Evolutionary conservation across 2,888 invertebrate genomes (phyloP).

Genomic region (Boloria euphrosyne): DNA sequence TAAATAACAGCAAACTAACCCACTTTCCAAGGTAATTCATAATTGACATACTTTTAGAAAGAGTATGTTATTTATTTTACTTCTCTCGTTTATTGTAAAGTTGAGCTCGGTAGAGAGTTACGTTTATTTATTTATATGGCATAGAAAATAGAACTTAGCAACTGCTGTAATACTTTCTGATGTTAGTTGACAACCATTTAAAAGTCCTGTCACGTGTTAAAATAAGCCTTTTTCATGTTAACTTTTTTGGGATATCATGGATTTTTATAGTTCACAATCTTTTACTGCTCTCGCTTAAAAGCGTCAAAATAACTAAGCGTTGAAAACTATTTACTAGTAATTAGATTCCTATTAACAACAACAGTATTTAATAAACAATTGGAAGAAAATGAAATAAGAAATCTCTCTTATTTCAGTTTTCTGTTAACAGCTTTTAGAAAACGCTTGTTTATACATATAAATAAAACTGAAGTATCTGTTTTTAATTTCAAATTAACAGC

Average conservation of each 20-base stretch:
- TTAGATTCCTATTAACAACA: too few relatives aligned
- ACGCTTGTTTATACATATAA: too few relatives aligned
- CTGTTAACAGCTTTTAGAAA: too few relatives aligned
- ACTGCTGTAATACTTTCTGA: background rate
- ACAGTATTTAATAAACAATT: too few relatives aligned
- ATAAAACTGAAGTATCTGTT: too few relatives aligned
- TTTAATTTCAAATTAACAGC: too few relatives aligned
- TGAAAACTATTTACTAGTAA: too few relatives aligned
- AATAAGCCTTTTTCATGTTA: background rate
- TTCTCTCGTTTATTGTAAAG: background rate
- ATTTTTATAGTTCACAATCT: background rate
- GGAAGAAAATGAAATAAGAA: too few relatives aligned
- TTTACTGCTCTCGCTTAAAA: too few relatives aligned
- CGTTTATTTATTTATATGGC: background rate
- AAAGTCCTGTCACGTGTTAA: background rate
- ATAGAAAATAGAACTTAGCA: background rate
- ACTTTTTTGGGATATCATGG: background rate
- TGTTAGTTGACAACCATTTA: background rate
- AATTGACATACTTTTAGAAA: slow-evolving; percentile 16
- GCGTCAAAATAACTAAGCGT: too few relatives aligned
- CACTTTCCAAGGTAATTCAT: slow-evolving; percentile 14
- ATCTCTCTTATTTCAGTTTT: too few relatives aligned
- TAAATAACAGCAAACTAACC: slow-evolving; percentile 21
- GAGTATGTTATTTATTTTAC: slow-evolving; percentile 1
- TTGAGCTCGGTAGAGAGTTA: background rate